A percentile compares a stretch with the other conserved stretches of the same genome.
Conservation (phyloP, 2,113 vertebrate genomes). For the Lucifuga dentata region DNA sequence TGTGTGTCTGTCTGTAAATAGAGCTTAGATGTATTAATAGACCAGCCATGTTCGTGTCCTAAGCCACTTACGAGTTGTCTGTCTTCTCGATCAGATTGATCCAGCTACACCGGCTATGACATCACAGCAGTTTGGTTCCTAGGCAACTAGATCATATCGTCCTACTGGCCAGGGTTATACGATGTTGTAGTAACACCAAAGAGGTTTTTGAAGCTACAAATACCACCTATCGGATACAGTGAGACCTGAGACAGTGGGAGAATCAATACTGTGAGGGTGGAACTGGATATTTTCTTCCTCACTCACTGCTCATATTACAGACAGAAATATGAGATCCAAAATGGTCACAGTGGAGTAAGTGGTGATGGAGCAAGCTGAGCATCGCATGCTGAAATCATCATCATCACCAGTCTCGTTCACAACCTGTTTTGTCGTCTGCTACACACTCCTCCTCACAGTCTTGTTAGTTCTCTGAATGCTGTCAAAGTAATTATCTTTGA, state of each 20-base stretch:
- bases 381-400: slow-evolving; percentile 23
- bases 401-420: not conserved
- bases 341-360: slow-evolving; percentile 15
- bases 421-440: slow-evolving; percentile 11
- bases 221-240: slow-evolving; percentile 29
- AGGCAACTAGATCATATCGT: slow-evolving; percentile 89
- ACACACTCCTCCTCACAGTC: not conserved
- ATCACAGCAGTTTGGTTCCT: slow-evolving; percentile 85
- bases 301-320: slow-evolving; percentile 44
- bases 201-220: slow-evolving; percentile 52
- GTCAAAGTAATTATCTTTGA: too few species aligned
- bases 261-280: slow-evolving; percentile 23
- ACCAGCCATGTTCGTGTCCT: slow-evolving; percentile 51
- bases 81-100: slow-evolving; percentile 74
- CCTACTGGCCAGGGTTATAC: slow-evolving; percentile 62
- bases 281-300: slow-evolving; percentile 44
- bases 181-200: slow-evolving; percentile 77
- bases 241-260: slow-evolving; percentile 32
- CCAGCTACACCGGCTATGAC: slow-evolving; percentile 77
- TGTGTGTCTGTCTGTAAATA: slow-evolving; percentile 69
- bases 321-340: slow-evolving; percentile 50
- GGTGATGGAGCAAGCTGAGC: slow-evolving; percentile 7
- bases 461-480: too few species aligned
- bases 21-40: slow-evolving; percentile 76
- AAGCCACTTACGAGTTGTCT: slow-evolving; percentile 77